Evolutionary conservation across 1,140 invertebrate species (phyloP).

Genomic region (Lanistes nyassanus): DNA sequence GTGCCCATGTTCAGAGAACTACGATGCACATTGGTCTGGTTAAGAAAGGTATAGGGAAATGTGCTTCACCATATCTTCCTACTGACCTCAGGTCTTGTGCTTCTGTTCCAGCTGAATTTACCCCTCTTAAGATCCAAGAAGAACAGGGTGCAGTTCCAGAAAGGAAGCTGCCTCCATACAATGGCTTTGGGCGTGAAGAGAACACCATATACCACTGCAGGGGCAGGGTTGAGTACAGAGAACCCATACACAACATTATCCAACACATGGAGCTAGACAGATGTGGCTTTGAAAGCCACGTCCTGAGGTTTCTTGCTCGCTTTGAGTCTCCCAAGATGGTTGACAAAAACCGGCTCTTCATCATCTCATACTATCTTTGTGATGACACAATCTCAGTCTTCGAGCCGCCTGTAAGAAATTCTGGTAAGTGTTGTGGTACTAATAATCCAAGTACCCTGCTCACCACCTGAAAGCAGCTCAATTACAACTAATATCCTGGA

Average conservation of each 20-base stretch:
- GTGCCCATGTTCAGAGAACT: no score
- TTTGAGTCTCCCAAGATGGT: constrained; percentile 78
- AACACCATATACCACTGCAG: constrained; percentile 64
- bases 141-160: not conserved
- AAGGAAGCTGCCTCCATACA: constrained; percentile 62
- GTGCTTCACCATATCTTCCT: no score
- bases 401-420: constrained; percentile 79
- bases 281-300: constrained; percentile 78
- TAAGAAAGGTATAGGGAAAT: no score
- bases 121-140: constrained; percentile 48
- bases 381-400: constrained; percentile 87
- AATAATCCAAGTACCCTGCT: no score
- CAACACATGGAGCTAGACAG: constrained; percentile 69
- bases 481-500: no score
- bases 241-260: constrained; percentile 62
- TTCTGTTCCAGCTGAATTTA: constrained; percentile 54
- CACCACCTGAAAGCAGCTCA: no score
- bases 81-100: no score
- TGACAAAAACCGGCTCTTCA: constrained; percentile 78
- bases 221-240: constrained; percentile 61
- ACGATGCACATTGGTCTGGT: no score
- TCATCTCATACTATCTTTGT: constrained; percentile 82
- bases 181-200: constrained; percentile 67
- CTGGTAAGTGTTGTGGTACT: constrained; percentile 73
- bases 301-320: constrained; percentile 81